phyloP scores from a whole-genome alignment of 2,113 vertebrate genomes.

The Rhipidura dahli region DNA sequence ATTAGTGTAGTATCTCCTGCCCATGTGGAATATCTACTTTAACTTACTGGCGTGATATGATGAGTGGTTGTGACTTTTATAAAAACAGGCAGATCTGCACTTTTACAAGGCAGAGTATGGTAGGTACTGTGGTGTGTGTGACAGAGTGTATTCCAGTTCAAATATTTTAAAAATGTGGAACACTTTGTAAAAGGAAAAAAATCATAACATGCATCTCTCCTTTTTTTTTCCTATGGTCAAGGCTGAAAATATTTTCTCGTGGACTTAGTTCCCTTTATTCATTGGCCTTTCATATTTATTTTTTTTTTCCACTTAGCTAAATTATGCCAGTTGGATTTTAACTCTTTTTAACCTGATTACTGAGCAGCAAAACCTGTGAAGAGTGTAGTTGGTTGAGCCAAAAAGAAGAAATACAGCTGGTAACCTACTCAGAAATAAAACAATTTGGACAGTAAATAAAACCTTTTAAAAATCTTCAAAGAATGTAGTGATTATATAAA shows the following conservation, averaged over 20 bases:
- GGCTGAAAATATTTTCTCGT: background rate
- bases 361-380: background rate
- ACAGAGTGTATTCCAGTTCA: background rate
- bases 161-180: background rate
- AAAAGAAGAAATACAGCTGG: background rate
- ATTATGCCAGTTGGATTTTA: slow-evolving; percentile 1
- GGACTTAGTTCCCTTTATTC: background rate
- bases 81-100: background rate
- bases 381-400: background rate
- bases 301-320: background rate
- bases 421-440: background rate
- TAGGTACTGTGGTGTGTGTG: background rate
- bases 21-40: background rate
- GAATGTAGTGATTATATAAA: background rate
- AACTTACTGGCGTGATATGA: background rate
- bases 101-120: background rate
- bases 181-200: background rate
- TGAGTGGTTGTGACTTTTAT: background rate
- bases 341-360: background rate
- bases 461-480: background rate
- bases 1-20: background rate
- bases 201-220: background rate
- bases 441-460: background rate
- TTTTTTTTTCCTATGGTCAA: background rate
- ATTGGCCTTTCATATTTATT: background rate